Base-by-base conservation (phyloP, 2,113 vertebrate species). In the Okapia johnstoni region DNA sequence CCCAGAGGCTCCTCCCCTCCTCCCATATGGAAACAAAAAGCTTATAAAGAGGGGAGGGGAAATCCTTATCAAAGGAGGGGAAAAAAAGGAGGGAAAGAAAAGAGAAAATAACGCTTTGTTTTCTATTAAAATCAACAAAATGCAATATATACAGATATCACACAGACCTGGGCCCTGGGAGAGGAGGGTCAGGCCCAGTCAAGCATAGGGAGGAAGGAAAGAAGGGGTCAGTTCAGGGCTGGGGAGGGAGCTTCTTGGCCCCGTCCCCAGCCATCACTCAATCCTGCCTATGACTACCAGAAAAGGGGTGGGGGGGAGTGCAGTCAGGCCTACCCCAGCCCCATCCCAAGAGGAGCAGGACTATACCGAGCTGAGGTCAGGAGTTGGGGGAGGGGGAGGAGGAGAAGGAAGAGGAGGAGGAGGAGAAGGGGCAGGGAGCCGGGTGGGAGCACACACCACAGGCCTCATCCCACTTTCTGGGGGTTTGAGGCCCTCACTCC, bases 401-500 rank as follows among this genome's bases (percentile, higher is more conserved):
- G n/a, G 43, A 16, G 40, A 6, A 13, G 46, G 36, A 77, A 61
- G 76, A 26, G 50, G 70, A 60, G 88, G 48, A 52, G 25, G 73
- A 60, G 57, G 57, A 57, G 57, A 52, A 57, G 66, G 76, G 40
- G 4, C 23, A 43, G 40, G 88, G 66, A n/a, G 50, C 23, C 30
- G 93, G 93, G 63, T 11, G 93, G 96, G 96, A 85, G 85, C 96
- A 43, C 66, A 95, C 93, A 66, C 95, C 90, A 81, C 97, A 58
- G 97, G 87, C 97, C 98, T 97, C 95, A 99, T 98, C 99, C 99
- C 98, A 99, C 99, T 98, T 99, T 99, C 99, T 99, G 99, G 77
- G 99, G 99, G 98, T 99, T 99, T 99, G 99, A 99, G 98, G 99
- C 99, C 54, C 99, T 99, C 98, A 99, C 99, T 95, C 99, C 99